phyloP scores from a whole-genome alignment of 1,140 invertebrate species.

The Tetragnatha versicolor region DNA sequence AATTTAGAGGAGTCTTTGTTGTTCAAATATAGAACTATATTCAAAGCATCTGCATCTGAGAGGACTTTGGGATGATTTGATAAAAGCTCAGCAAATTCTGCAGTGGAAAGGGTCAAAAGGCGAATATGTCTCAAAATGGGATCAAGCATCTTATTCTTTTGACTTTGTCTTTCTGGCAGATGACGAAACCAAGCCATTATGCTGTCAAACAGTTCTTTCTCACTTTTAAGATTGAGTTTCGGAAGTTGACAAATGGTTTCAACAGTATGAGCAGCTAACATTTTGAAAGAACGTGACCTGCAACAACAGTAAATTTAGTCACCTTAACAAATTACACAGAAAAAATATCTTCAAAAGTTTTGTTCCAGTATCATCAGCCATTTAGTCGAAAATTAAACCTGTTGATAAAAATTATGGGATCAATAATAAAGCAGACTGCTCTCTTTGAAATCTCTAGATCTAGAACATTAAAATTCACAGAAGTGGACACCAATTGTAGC shows the following conservation, averaged over 20 bases:
- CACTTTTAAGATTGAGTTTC: neutral
- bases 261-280: neutral
- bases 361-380: too few species aligned
- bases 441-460: too few species aligned
- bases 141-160: neutral
- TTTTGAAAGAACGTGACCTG: slow-evolving; percentile 9
- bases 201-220: slow-evolving; percentile 12
- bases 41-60: neutral
- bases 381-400: too few species aligned
- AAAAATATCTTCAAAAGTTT: too few species aligned
- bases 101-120: neutral
- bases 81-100: neutral
- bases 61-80: slow-evolving; percentile 1
- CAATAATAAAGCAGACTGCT: too few species aligned
- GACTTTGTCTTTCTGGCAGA: neutral
- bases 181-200: neutral
- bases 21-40: slow-evolving; percentile 1
- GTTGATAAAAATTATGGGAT: too few species aligned
- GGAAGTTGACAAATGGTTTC: slow-evolving; percentile 12
- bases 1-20: neutral
- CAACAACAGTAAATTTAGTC: neutral
- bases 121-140: slow-evolving; percentile 8
- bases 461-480: too few species aligned
- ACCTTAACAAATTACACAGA: too few species aligned
- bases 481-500: too few species aligned